Conservation (phyloP, 2,888 invertebrate species). For the Amphimallon solstitiale region DNA sequence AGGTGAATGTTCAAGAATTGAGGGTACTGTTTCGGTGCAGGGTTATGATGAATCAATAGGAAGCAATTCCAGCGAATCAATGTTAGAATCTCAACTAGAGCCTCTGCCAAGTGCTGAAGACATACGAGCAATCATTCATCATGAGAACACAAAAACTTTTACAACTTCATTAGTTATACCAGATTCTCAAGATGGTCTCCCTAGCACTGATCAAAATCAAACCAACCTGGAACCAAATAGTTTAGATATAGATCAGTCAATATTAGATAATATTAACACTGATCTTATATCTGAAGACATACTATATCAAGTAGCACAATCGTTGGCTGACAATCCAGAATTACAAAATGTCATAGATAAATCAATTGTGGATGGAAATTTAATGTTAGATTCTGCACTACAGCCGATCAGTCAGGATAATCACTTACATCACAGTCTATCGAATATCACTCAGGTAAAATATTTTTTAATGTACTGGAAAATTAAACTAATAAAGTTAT, state of each 20-base stretch:
- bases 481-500: conserved; percentile 35
- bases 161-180: conserved; percentile 49
- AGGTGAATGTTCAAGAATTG: neutral
- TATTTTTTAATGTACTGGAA: conserved; percentile 32
- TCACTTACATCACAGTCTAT: conserved; percentile 28
- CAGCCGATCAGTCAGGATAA: conserved; percentile 44
- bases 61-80: conserved; percentile 43
- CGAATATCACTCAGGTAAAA: conserved; percentile 39
- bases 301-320: conserved; percentile 77
- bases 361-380: conserved; percentile 61
- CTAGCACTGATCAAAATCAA: conserved; percentile 50
- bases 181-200: conserved; percentile 38
- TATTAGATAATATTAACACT: conserved; percentile 70
- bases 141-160: conserved; percentile 57
- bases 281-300: conserved; percentile 77
- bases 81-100: conserved; percentile 43
- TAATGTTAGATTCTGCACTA: conserved; percentile 56
- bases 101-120: conserved; percentile 55
- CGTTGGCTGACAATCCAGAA: conserved; percentile 73
- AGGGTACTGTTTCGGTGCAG: conserved; percentile 38
- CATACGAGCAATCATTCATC: conserved; percentile 58
- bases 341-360: conserved; percentile 79
- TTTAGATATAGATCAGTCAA: conserved; percentile 68
- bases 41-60: conserved; percentile 39
- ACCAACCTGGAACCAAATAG: conserved; percentile 67